Conservation (phyloP, 2,888 invertebrate genomes). For the Hydriomena furcata region DNA sequence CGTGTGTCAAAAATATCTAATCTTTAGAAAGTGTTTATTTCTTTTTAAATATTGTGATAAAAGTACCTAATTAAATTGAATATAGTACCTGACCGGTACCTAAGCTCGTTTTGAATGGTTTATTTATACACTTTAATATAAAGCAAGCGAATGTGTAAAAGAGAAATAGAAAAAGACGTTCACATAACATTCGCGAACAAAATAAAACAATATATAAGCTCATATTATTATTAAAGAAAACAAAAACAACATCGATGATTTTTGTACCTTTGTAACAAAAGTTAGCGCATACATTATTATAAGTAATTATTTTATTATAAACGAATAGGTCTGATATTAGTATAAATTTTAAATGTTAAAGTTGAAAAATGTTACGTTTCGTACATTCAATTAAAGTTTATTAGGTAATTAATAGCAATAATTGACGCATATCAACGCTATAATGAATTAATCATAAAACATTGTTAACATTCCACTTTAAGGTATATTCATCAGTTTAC, state of each 20-base stretch:
- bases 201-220: too few species aligned
- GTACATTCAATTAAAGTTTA: slow-evolving; percentile 2
- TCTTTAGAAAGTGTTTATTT: too few species aligned
- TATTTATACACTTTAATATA: background rate
- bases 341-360: slow-evolving; percentile 10
- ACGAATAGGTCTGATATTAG: slow-evolving; percentile 11
- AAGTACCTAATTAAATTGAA: slow-evolving; percentile 46
- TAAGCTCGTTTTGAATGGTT: background rate
- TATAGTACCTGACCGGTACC: slow-evolving; percentile 5
- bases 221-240: too few species aligned
- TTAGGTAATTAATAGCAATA: slow-evolving; percentile 22
- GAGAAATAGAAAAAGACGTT: too few species aligned
- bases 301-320: slow-evolving; percentile 4
- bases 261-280: slow-evolving; percentile 7
- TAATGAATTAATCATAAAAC: slow-evolving; percentile 16
- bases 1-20: slow-evolving; percentile 45
- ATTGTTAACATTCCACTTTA: slow-evolving; percentile 37
- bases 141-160: too few species aligned
- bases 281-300: background rate
- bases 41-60: slow-evolving; percentile 45
- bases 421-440: slow-evolving; percentile 31
- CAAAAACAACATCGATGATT: slow-evolving; percentile 20
- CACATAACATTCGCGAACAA: too few species aligned
- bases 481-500: slow-evolving; percentile 41
- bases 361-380: slow-evolving; percentile 7